These are phyloP conservation scores for Zaprionus nigranus DNA, from an alignment of 1,140 invertebrate genomes.

Conservation along the genomic window DNA sequence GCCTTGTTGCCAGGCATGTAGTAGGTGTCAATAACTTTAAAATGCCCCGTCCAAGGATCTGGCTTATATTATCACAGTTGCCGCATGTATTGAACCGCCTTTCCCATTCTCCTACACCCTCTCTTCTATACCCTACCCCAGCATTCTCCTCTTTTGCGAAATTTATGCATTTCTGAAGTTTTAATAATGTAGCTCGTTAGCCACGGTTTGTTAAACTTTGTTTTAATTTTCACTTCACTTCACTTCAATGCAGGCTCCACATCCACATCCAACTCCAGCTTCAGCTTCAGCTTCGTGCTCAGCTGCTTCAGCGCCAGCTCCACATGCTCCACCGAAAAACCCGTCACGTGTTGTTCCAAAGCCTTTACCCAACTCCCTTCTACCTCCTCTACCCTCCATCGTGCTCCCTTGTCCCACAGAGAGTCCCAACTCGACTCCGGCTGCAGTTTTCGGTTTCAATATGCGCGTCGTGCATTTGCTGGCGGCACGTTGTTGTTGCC, in stretches of 20 bases:
- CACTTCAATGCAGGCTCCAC: constrained; percentile 56
- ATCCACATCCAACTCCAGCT: not conserved
- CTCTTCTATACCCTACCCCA: not conserved
- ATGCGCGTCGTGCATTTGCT: constrained; percentile 77
- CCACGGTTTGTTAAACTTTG: constrained; percentile 83
- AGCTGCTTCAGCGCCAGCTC: constrained; percentile 17
- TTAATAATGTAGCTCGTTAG: constrained; percentile 83
- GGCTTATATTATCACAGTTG: constrained; percentile 54
- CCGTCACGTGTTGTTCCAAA: constrained; percentile 49
- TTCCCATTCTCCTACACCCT: not conserved
- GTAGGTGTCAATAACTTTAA: constrained; percentile 82
- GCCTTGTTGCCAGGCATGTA: constrained; percentile 26
- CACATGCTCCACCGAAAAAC: constrained; percentile 43
- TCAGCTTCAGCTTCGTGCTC: constrained; percentile 28
- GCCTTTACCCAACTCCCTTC: not conserved
- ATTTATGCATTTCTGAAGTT: constrained; percentile 83
- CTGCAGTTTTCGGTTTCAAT: constrained; percentile 78
- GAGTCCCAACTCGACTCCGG: constrained; percentile 31
- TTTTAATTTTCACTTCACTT: constrained; percentile 83
- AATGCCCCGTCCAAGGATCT: constrained; percentile 70
- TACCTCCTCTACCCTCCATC: not conserved
- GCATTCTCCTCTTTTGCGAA: constrained; percentile 41
- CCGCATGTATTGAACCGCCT: constrained; percentile 15
- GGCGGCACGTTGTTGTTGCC: constrained; percentile 50
- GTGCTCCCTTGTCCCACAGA: too few species aligned